Percentiles rank a stretch among this genome's conserved stretches.
Conservation (phyloP, 2,888 invertebrate genomes). For the Dicranocentrus wangi region DNA sequence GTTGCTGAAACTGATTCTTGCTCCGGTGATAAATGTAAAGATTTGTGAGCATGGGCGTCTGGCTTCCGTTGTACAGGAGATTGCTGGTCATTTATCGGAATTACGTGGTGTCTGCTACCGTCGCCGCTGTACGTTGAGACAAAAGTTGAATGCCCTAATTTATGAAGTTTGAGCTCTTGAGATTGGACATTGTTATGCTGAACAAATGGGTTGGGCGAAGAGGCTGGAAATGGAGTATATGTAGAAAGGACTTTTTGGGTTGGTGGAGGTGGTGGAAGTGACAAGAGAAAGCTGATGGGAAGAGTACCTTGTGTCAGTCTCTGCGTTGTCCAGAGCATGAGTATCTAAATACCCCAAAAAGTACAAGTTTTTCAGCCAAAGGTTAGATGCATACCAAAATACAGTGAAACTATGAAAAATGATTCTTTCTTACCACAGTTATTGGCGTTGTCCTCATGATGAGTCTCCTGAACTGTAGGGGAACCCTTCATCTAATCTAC, state of each 20-base stretch:
- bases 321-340: slow-evolving; percentile 23
- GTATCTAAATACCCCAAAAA: slow-evolving; percentile 57
- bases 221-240: background rate
- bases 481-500: slow-evolving; percentile 26
- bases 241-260: background rate
- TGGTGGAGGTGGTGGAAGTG: slow-evolving; percentile 7
- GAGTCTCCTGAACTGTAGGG: slow-evolving; percentile 9
- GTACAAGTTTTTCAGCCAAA: background rate
- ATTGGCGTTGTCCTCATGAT: slow-evolving; percentile 34
- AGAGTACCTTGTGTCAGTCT: slow-evolving; percentile 29
- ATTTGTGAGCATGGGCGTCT: background rate
- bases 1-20: slow-evolving; percentile 24
- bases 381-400: too few species aligned
- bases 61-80: background rate
- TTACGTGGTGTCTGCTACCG: background rate
- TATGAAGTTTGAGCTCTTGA: slow-evolving; percentile 22
- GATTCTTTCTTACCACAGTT: slow-evolving; percentile 42
- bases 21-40: background rate
- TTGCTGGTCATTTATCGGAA: too few species aligned
- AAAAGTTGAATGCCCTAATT: slow-evolving; percentile 12
- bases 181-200: too few species aligned
- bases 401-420: background rate
- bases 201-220: too few species aligned
- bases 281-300: slow-evolving; percentile 23
- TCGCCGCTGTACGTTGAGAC: background rate